Evolutionary conservation across 2,888 invertebrate genomes (phyloP), one percentile per base, ranked within the genome.

Genomic region (Trissoscelio sp.): DNA sequence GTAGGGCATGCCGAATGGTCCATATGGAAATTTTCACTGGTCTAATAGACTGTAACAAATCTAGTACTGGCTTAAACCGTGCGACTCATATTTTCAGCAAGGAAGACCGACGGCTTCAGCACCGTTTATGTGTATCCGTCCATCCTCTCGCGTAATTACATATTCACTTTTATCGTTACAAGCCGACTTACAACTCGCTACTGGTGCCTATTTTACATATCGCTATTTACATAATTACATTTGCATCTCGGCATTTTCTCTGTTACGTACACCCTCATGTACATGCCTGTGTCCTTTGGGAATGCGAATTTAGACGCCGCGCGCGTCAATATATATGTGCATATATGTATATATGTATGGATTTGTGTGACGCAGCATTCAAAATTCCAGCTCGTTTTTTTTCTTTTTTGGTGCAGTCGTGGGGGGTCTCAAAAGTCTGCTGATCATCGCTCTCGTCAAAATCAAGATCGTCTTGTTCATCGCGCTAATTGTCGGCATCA

Each of bases 401-500:
- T 58, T 70, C 42, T n/a, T 14, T 22, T 83, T 77, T 69, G 57
- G 85, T 70, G 57, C 85, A 88, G 88, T 88, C 78, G 79, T 85
- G 69, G 88, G 87, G 37, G 88, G 88, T 58, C 73, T 88, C 48
- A 88, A 88, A 79, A 85, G 85, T 57, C 48, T 88, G 64, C 82
- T 85, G 12, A 82, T 85, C 31, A 73, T 88, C 64, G 73, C 85
- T 12, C 74, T 87, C 51, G 85, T 89, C 67, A 89, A 89, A 80
- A 86, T 88, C 70, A 88, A 89, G 81, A 82, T 89, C 69, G 80
- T 87, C 53, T 74, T 88, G 58, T 81, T 87, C 22, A 74, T 85
- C 34, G 84, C 85, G 3, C 83, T 85, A 44, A 82, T 88, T 24
- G 82, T 86, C 53, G 88, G 86, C 14, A 48, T 86, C 53, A 80